These are phyloP conservation scores for Itoplectis maculator DNA, from an alignment of 2,888 invertebrate genomes.

Conservation along the genomic window DNA sequence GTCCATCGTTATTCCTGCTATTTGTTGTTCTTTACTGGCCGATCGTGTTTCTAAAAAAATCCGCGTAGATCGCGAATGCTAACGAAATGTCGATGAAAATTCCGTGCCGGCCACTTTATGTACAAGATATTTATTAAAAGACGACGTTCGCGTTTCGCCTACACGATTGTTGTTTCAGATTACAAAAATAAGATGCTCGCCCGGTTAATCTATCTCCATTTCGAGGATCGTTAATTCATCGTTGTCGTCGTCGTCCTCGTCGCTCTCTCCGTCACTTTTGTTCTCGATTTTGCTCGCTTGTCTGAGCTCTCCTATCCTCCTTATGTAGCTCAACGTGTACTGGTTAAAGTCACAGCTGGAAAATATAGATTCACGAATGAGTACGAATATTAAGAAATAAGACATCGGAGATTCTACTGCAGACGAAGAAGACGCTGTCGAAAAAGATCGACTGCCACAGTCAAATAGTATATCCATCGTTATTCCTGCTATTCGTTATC, in stretches of 20 bases:
- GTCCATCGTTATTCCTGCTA: slow-evolving; percentile 91
- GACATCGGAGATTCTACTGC: slow-evolving; percentile 76
- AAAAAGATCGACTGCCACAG: slow-evolving; percentile 92
- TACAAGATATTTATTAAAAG: slow-evolving; percentile 65
- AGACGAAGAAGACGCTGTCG: slow-evolving; percentile 89
- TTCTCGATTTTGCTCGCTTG: slow-evolving; percentile 74
- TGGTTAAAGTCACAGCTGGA: slow-evolving; percentile 95
- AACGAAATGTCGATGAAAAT: slow-evolving; percentile 7
- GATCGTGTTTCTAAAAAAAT: slow-evolving; percentile 88
- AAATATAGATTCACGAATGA: slow-evolving; percentile 72
- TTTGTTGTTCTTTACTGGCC: slow-evolving; percentile 93
- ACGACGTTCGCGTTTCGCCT: slow-evolving; percentile 14
- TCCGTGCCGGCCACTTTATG: slow-evolving; percentile 52
- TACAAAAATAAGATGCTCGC: background rate
- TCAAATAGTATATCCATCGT: slow-evolving; percentile 90
- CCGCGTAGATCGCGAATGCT: slow-evolving; percentile 26
- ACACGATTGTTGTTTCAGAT: slow-evolving; percentile 18
- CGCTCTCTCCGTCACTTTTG: slow-evolving; percentile 73
- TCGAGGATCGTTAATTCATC: slow-evolving; percentile 77
- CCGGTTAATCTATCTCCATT: slow-evolving; percentile 73
- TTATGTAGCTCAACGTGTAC: slow-evolving; percentile 91
- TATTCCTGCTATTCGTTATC: slow-evolving; percentile 91
- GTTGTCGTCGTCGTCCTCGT: slow-evolving; percentile 77
- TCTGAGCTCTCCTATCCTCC: slow-evolving; percentile 85
- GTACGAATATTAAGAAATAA: slow-evolving; percentile 46